Percentiles rank a stretch among this genome's conserved stretches.
Conservation (phyloP, 2,113 vertebrate genomes). For the Peucedramus taeniatus region DNA sequence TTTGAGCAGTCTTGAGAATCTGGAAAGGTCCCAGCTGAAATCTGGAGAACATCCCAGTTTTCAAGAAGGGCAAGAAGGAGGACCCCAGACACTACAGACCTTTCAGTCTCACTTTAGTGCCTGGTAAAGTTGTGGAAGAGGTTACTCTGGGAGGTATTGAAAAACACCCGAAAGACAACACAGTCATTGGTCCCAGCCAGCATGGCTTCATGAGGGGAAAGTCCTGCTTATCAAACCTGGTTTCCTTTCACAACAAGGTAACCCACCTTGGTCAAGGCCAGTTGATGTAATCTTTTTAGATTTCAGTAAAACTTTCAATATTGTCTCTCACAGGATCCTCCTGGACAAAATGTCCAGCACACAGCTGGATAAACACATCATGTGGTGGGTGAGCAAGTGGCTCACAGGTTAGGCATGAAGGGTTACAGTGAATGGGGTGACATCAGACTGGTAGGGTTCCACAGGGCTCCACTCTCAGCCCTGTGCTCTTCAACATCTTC, state of each 20-base stretch:
- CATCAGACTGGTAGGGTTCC: background rate
- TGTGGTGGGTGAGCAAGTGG: background rate
- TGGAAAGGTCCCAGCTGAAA: background rate
- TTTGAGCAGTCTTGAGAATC: background rate
- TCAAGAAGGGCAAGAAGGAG: background rate
- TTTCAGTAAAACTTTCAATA: background rate
- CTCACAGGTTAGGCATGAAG: background rate
- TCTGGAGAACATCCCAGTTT: background rate
- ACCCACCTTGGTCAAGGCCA: background rate
- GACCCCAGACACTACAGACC: background rate
- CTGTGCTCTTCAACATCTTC: background rate
- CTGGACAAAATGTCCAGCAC: no score
- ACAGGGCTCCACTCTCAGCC: background rate
- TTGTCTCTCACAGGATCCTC: background rate
- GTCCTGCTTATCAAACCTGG: background rate
- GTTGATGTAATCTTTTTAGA: background rate
- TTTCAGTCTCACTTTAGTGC: background rate
- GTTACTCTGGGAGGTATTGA: background rate
- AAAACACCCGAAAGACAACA: background rate
- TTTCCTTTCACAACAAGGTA: background rate
- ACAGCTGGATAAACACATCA: background rate
- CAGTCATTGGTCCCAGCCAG: background rate
- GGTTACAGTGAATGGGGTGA: background rate
- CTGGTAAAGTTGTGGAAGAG: background rate
- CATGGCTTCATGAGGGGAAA: background rate